Evolutionary conservation across 1,140 invertebrate species (phyloP).

Genomic region (Conopomorpha cramerella): DNA sequence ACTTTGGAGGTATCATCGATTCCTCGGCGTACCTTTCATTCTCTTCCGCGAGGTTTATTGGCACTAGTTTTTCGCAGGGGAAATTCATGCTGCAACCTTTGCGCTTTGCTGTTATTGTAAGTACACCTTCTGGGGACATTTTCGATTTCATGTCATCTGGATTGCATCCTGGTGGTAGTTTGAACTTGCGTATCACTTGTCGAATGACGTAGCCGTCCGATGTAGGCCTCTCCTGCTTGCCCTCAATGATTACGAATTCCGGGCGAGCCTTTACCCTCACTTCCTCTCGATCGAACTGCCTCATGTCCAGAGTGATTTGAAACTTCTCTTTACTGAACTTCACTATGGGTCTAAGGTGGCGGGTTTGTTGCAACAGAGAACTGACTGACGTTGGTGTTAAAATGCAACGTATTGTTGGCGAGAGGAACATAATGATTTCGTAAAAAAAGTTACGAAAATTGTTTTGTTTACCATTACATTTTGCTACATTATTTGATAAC

Average conservation of each 20-base stretch:
- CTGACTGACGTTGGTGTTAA: too few species aligned
- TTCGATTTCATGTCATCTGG: constrained; percentile 19
- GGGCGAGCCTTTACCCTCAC: constrained; percentile 33
- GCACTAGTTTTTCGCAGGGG: constrained; percentile 26
- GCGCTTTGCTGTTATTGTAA: constrained; percentile 31
- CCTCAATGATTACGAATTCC: constrained; percentile 39
- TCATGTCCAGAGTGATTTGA: constrained; percentile 28
- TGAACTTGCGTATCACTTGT: constrained; percentile 34
- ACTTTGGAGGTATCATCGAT: constrained; percentile 1
- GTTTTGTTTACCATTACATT: too few species aligned
- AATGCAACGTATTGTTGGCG: too few species aligned
- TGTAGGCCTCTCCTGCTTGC: constrained; percentile 35
- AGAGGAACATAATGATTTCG: too few species aligned
- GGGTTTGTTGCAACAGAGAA: constrained; percentile 16
- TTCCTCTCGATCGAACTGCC: constrained; percentile 33
- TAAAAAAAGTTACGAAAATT: too few species aligned
- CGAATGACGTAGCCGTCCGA: constrained; percentile 20
- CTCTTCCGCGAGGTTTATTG: constrained; percentile 11
- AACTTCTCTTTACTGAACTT: constrained; percentile 38
- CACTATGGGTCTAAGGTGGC: constrained; percentile 22
- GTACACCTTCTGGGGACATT: constrained; percentile 24
- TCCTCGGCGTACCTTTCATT: constrained; percentile 5
- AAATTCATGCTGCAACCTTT: constrained; percentile 14
- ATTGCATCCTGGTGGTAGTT: constrained; percentile 31
- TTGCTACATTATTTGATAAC: too few species aligned